Base-by-base conservation (phyloP, 2,797 vertebrate species). In the Danio aesculapii region DNA sequence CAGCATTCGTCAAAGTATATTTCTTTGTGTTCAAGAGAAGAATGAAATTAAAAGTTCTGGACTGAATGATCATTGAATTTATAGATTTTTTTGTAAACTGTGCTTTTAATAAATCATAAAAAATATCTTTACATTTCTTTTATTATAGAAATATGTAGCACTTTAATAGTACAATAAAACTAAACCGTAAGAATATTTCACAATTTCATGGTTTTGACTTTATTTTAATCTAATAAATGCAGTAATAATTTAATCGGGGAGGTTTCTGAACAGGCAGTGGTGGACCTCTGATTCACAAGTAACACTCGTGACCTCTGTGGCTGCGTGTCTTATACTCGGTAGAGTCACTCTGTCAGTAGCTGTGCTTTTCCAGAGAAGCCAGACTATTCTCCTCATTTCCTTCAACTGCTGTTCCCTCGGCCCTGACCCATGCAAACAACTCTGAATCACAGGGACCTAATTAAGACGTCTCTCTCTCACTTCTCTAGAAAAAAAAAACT, bases 391-490 rank as follows among this genome's bases (percentile, higher is more conserved):
- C 74, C 75, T 77, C 68, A 84, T 81, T 84, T 84, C 70, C 39
- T 39, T 80, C 72, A 57, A 81, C 63, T 64, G 59, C 85, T 73
- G 84, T 81, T 87, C 85, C 85, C 76, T 47, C 70, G 47, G 81
- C 84, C 69, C 46, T 84, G 77, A 88, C 83, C 80, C 77, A 72
- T 83, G 67, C 66, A 85, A 83, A 83, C 73, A 58, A 77, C 81
- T 74, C 76, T 78, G 58, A 85, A 90, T 88, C 81, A 16, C 76
- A 81, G 73, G 66, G 87, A 88, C 74, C 74, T 84, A 87, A 85
- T 88, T 87, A 85, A 49, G 61, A 63, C 43, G 46, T 74, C 16
- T 66, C 55, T 77, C 52, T 57, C 21, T 30, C 30, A 30, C 30
- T 30, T 63, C 64, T 30, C 30, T 1, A 30, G 30, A 30, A 30